Percentiles rank a stretch among this genome's conserved stretches.
Evolutionary conservation across 1,140 invertebrate species (phyloP).

Genomic region (Drosophila orena): DNA sequence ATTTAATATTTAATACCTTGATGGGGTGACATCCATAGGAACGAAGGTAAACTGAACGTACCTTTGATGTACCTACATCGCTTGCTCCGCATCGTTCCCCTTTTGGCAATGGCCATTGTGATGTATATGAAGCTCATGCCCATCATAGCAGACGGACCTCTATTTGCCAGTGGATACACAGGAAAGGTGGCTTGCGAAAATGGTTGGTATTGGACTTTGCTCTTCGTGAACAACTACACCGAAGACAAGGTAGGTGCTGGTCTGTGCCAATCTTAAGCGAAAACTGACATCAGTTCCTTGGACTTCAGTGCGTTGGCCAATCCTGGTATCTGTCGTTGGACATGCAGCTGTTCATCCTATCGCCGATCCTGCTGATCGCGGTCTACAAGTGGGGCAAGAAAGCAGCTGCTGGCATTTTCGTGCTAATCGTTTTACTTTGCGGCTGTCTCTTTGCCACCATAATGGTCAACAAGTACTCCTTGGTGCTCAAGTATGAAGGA

Average conservation of each 20-base stretch:
- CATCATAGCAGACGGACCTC: conserved; percentile 29
- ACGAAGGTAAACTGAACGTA: conserved; percentile 57
- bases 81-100: conserved; percentile 53
- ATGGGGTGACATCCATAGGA: conserved; percentile 26
- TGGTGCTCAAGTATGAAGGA: conserved; percentile 26
- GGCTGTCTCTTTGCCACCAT: conserved; percentile 53
- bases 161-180: conserved; percentile 25
- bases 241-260: conserved; percentile 62
- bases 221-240: conserved; percentile 62
- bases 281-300: too few relatives aligned
- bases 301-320: conserved; percentile 92
- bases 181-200: conserved; percentile 51
- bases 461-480: conserved; percentile 46
- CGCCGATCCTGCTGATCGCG: conserved; percentile 89
- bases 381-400: conserved; percentile 87
- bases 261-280: conserved; percentile 33
- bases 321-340: conserved; percentile 95
- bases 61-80: conserved; percentile 70
- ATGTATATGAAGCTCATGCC: conserved; percentile 42
- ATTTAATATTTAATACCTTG: too few relatives aligned
- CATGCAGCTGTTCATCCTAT: conserved; percentile 92
- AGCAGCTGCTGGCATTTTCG: conserved; percentile 44
- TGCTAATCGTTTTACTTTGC: conserved; percentile 41
- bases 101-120: conserved; percentile 45
- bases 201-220: conserved; percentile 58